Conservation (phyloP, 2,113 vertebrate genomes). For the Nyctereutes procyonoides region DNA sequence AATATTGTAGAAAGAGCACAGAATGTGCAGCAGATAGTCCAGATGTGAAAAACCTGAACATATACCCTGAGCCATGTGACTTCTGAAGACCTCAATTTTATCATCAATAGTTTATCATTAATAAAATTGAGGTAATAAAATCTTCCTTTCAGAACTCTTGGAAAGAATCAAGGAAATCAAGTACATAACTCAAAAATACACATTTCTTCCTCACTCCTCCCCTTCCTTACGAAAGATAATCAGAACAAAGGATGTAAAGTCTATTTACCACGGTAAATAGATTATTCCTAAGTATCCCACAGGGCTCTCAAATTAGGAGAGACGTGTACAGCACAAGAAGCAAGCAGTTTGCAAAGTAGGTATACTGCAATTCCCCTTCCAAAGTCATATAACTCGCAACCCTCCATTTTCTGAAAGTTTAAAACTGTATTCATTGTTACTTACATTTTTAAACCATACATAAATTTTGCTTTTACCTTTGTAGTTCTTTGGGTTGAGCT, state of each 20-base stretch:
- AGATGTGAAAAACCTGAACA: not conserved
- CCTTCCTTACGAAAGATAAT: not conserved
- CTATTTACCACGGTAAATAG: not conserved
- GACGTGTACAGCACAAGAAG: not conserved
- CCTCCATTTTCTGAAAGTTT: conserved; percentile 37
- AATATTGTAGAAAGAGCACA: not conserved
- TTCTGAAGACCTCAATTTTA: conserved; percentile 17
- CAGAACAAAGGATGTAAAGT: not conserved
- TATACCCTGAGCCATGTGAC: not conserved
- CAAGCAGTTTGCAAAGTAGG: not conserved
- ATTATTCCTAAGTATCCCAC: not conserved
- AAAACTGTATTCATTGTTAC: not conserved
- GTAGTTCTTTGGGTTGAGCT: not conserved
- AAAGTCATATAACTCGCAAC: not conserved
- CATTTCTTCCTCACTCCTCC: not conserved
- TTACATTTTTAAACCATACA: not conserved
- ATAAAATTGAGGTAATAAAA: not conserved
- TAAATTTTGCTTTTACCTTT: not conserved
- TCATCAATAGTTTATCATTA: not conserved
- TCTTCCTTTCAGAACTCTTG: not conserved
- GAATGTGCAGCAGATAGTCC: not conserved
- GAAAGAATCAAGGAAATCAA: not conserved
- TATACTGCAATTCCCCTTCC: not conserved
- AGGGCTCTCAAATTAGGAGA: not conserved
- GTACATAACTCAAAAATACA: not conserved